Percentiles rank a stretch among this genome's conserved stretches.
phyloP scores from a whole-genome alignment of 35 echinoderm and acorn worm genomes.

The Apostichopus parvimensis region DNA sequence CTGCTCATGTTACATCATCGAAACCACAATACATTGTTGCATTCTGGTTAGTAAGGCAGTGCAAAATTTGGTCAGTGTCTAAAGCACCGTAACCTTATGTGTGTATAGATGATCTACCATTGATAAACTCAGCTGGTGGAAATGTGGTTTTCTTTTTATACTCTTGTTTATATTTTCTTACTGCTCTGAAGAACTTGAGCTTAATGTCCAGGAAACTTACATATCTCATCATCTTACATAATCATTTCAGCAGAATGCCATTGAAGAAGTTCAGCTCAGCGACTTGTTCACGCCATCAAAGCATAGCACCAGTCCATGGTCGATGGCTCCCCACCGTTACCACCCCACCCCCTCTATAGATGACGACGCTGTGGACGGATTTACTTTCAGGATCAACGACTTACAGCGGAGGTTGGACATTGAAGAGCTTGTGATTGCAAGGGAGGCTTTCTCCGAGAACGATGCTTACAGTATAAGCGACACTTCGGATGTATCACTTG shows the following conservation, averaged over 20 bases:
- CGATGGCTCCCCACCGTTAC: slow-evolving; percentile 32
- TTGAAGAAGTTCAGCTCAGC: background rate
- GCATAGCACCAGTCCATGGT: background rate
- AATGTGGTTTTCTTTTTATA: no score
- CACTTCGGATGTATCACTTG: slow-evolving; percentile 74
- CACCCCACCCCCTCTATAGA: slow-evolving; percentile 77
- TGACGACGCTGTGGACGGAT: slow-evolving; percentile 84
- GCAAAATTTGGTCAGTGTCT: no score
- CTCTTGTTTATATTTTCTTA: no score
- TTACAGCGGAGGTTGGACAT: slow-evolving; percentile 61
- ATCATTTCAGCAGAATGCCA: slow-evolving; percentile 6
- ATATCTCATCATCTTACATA: no score
- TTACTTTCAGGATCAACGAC: slow-evolving; percentile 56
- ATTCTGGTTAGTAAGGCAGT: no score
- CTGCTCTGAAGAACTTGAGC: no score
- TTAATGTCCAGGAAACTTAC: no score
- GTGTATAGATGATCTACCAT: no score
- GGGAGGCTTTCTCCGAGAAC: slow-evolving; percentile 97
- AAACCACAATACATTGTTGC: no score
- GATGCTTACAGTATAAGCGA: slow-evolving; percentile 98
- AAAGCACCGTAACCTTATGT: no score
- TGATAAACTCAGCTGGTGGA: no score
- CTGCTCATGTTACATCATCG: no score
- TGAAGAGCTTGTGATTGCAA: slow-evolving; percentile 74
- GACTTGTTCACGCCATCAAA: slow-evolving; percentile 2